Percentiles rank a stretch among this genome's conserved stretches.
These are phyloP conservation scores for Conopomorpha cramerella DNA, from an alignment of 1,140 invertebrate genomes.

Conservation along the genomic window DNA sequence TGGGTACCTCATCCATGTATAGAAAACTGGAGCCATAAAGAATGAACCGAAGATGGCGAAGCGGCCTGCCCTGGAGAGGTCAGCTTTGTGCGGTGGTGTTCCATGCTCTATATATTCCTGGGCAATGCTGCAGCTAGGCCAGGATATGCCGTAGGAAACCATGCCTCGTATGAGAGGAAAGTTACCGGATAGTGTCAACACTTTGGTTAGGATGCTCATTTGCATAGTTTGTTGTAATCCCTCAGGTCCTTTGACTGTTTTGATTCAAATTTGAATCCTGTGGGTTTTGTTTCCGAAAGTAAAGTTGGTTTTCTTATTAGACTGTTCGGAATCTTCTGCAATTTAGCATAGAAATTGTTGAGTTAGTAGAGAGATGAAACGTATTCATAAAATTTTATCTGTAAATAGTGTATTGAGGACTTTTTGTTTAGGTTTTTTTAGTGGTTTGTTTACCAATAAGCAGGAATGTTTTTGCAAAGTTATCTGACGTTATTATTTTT, in stretches of 20 bases:
- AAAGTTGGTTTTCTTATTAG: no score
- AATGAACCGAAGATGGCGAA: constrained; percentile 35
- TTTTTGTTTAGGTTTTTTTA: no score
- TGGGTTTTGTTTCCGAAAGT: no score
- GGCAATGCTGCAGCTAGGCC: constrained; percentile 69
- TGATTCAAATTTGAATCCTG: no score
- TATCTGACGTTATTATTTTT: no score
- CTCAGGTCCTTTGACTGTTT: constrained; percentile 5
- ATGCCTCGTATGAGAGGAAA: constrained; percentile 65
- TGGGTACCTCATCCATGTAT: constrained; percentile 39
- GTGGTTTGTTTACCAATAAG: no score
- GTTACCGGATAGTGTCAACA: constrained; percentile 13
- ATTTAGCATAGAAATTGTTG: no score
- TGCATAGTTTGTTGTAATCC: constrained; percentile 1
- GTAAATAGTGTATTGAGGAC: no score
- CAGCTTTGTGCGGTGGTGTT: constrained; percentile 14
- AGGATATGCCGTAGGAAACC: constrained; percentile 72
- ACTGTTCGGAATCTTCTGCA: no score
- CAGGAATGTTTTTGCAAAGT: no score
- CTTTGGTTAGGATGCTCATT: constrained; percentile 21
- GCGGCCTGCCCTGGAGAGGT: constrained; percentile 22
- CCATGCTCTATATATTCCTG: constrained; percentile 62
- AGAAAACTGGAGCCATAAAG: constrained; percentile 42
- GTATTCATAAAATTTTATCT: no score
- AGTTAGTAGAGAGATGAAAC: no score